Evolutionary conservation across 2,888 invertebrate species (phyloP), one percentile per base, ranked within the genome.

Genomic region (Trachelus iudaicus): DNA sequence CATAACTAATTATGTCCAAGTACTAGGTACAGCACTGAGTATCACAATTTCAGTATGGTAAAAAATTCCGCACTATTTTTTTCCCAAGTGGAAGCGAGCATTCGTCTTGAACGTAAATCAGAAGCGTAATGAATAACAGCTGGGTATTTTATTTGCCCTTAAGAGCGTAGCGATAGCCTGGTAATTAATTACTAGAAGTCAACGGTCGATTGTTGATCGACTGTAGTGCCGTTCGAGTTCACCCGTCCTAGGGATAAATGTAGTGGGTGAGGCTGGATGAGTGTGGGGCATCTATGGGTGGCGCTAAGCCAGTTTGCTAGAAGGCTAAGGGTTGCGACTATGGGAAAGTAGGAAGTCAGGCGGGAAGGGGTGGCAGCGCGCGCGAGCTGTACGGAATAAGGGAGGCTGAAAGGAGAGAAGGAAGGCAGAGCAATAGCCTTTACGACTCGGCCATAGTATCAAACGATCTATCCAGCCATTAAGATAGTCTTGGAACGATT

Each of bases 401-500:
- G 80, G 78, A 83, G 78, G 56, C 76, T 78, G 81, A 77, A 81
- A 82, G 84, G 84, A 79, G 79, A 77, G 81, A 85, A 84, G 86
- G 87, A 89, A 88, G 87, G 87, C 86, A 87, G 87, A 87, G 90
- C 91, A 91, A 91, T 91, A 91, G 90, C 91, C 89, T 91, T 91
- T 91, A 91, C 91, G 91, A 91, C 90, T 91, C 87, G 90, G 90
- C 90, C 91, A 90, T 91, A 91, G 91, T 90, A 91, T 91, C 90
- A 89, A 91, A 91, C 91, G 91, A 91, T 91, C 91, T 90, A 91
- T 91, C 89, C 91, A 84, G 83, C 91, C 90, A 90, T 91, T 91
- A 91, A 91, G 91, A 91, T 91, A 91, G 91, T 91, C 91, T 90
- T 88, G 88, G 87, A 91, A 91, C 90, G 91, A 91, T 91, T 91